These are phyloP conservation scores for Hesperophylax magnus DNA, from an alignment of 1,140 invertebrate genomes.

Conservation along the genomic window DNA sequence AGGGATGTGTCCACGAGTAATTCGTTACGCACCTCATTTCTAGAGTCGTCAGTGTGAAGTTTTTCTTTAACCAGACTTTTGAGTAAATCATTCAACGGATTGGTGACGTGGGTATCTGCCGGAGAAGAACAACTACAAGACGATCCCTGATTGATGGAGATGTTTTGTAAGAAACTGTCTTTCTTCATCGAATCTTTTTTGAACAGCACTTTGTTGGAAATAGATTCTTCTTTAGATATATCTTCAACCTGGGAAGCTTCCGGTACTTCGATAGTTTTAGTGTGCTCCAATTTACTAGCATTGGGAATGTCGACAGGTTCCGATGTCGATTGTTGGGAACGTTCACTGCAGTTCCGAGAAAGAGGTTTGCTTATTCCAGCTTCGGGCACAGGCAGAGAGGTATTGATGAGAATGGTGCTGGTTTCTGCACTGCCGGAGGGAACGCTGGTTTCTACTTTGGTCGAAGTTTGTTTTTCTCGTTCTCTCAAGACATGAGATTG, in stretches of 20 bases:
- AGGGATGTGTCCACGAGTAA: slow-evolving; percentile 69
- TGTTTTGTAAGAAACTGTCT: slow-evolving; percentile 64
- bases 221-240: slow-evolving; percentile 68
- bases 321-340: slow-evolving; percentile 67
- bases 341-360: slow-evolving; percentile 68
- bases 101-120: slow-evolving; percentile 67
- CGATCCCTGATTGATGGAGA: slow-evolving; percentile 62
- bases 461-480: slow-evolving; percentile 74
- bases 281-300: slow-evolving; percentile 41
- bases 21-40: slow-evolving; percentile 73
- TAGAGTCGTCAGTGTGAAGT: slow-evolving; percentile 72
- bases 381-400: slow-evolving; percentile 59
- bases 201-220: slow-evolving; percentile 66
- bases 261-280: slow-evolving; percentile 63
- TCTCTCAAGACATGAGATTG: slow-evolving; percentile 88
- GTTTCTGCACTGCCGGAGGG: slow-evolving; percentile 24
- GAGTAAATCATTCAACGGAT: slow-evolving; percentile 68
- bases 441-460: slow-evolving; percentile 59
- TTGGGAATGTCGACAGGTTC: slow-evolving; percentile 10
- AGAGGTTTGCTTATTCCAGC: slow-evolving; percentile 60
- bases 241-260: slow-evolving; percentile 62
- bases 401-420: slow-evolving; percentile 50
- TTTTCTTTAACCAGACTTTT: slow-evolving; percentile 71
- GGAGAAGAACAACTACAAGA: slow-evolving; percentile 66
- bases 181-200: slow-evolving; percentile 64